A percentile compares a stretch with the other conserved stretches of the same genome.
phyloP scores from a whole-genome alignment of 2,113 vertebrate genomes.

The Onychostoma macrolepis region DNA sequence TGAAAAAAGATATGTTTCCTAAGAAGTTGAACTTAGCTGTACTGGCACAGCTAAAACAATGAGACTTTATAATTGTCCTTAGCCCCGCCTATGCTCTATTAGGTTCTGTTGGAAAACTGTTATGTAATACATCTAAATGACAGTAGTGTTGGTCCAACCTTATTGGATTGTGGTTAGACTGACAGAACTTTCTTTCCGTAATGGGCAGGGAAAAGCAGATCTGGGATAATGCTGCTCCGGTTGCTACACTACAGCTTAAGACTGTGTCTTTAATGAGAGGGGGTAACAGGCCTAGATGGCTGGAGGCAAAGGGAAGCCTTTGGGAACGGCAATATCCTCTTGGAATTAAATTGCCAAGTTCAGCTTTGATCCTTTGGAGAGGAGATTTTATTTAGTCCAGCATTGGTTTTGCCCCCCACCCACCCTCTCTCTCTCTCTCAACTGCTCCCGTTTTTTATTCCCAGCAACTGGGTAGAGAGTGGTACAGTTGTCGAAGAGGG shows the following conservation, averaged over 20 bases:
- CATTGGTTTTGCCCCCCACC: conserved; percentile 28
- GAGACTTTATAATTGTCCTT: not conserved
- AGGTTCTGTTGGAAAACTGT: conserved; percentile 12
- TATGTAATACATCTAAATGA: not conserved
- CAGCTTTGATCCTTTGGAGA: conserved; percentile 48
- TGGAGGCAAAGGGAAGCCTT: conserved; percentile 42
- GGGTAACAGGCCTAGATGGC: not conserved
- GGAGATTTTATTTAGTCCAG: conserved; percentile 42
- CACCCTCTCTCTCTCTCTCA: not conserved
- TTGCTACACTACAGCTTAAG: conserved; percentile 45
- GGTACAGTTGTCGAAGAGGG: conserved; percentile 4
- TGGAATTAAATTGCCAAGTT: conserved; percentile 52
- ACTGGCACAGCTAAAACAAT: conserved; percentile 6
- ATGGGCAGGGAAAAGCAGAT: not conserved
- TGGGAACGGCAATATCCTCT: conserved; percentile 51
- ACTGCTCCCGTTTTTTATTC: not conserved
- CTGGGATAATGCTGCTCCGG: conserved; percentile 50
- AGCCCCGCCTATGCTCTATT: not conserved
- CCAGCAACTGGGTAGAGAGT: not conserved
- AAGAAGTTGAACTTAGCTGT: not conserved
- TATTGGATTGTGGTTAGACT: not conserved
- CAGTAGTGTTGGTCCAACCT: conserved; percentile 8
- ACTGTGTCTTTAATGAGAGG: conserved; percentile 22
- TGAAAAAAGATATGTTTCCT: no score
- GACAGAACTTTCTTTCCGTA: not conserved